These are phyloP conservation scores for Liparis tanakae DNA, from an alignment of 2,797 vertebrate genomes.

Conservation along the genomic window DNA sequence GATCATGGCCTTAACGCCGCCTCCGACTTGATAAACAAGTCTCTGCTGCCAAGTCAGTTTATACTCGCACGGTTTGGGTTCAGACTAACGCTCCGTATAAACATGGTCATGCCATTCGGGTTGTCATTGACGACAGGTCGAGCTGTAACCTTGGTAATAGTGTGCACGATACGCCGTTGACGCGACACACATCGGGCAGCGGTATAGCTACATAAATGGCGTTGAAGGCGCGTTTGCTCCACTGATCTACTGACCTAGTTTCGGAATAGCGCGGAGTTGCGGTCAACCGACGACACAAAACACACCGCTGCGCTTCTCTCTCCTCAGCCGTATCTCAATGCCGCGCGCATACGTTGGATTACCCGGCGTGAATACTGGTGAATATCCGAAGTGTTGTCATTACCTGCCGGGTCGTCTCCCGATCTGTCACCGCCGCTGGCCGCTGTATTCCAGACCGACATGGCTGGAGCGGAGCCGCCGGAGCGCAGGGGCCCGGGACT, in stretches of 20 bases:
- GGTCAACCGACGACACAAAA: conserved; percentile 18
- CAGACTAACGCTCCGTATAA: not conserved
- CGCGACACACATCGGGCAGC: conserved; percentile 1
- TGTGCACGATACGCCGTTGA: accelerated
- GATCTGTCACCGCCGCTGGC: conserved; percentile 82
- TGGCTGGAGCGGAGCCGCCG: conserved; percentile 82
- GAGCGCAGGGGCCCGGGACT: conserved; percentile 78
- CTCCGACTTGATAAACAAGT: conserved; percentile 45
- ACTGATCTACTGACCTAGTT: conserved; percentile 90
- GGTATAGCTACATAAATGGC: conserved; percentile 54
- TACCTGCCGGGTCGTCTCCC: conserved; percentile 81
- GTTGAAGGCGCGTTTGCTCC: conserved; percentile 74
- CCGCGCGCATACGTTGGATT: accelerated
- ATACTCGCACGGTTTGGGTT: conserved; percentile 33
- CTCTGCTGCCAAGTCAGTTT: conserved; percentile 25
- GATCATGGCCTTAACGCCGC: not conserved
- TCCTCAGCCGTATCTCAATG: not conserved
- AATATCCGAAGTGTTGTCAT: not conserved
- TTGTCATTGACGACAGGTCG: accelerated
- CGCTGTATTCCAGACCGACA: conserved; percentile 81
- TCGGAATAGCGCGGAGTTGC: conserved; percentile 68
- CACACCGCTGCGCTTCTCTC: not conserved
- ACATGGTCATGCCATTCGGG: not conserved
- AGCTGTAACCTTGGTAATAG: accelerated
- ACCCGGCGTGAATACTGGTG: accelerated